Evolutionary conservation across 2,113 vertebrate genomes (phyloP).

Genomic region (Calonectris borealis): DNA sequence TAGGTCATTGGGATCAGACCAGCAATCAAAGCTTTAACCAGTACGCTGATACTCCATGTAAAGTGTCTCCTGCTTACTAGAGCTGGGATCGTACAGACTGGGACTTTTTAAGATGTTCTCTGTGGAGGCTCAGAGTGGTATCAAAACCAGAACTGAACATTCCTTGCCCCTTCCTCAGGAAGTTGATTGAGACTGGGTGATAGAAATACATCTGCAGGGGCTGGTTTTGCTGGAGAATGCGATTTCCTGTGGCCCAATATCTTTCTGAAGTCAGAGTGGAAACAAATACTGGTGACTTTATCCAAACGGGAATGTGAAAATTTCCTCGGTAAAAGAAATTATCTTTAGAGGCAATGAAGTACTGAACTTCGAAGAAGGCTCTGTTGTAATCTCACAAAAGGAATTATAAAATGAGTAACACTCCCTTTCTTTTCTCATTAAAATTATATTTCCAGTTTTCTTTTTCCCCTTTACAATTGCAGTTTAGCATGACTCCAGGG

Average conservation of each 20-base stretch:
- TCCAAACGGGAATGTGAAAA: background rate
- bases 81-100: background rate
- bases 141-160: background rate
- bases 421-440: constrained; percentile 32
- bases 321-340: background rate
- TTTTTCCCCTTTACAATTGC: background rate
- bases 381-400: background rate
- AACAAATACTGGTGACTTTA: background rate
- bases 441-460: constrained; percentile 40
- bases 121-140: background rate
- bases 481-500: background rate
- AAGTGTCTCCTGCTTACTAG: background rate
- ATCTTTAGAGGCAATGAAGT: background rate
- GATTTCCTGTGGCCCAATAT: background rate
- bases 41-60: fast-evolving
- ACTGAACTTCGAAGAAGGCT: background rate
- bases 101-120: background rate
- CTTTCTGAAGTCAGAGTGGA: background rate
- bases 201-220: background rate
- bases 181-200: background rate
- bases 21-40: background rate
- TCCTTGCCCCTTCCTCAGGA: background rate
- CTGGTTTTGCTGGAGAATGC: background rate
- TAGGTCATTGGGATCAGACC: background rate
- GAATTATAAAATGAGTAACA: constrained; percentile 29